Evolutionary conservation across 2,113 vertebrate genomes (phyloP), one percentile per base, ranked within the genome.

Genomic region (Silurus glanis): DNA sequence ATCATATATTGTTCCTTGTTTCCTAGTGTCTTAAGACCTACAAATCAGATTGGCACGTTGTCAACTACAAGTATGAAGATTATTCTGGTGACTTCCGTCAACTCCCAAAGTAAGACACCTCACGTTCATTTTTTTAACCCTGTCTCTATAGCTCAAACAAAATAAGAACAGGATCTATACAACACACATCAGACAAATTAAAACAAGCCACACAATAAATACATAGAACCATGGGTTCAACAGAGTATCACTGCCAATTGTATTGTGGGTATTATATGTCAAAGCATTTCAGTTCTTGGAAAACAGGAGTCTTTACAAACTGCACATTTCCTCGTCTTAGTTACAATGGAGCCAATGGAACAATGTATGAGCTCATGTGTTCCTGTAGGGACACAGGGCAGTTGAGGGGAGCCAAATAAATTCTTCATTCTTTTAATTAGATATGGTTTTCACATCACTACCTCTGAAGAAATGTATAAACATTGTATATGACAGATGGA

Each of bases 11-110:
- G 37, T 91, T 91, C 90, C 66, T 78, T n/a, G 91, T 87, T 67
- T 83, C 66, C 89, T 91, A 99, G 98, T 99, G 98, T 93, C 99
- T 99, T 92, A 99, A 97, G 94, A 98, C 97, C 51, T 99, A 99
- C 90, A 98, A 97, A 90, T 98, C 97, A 4, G 97, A 99, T 93
- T 99, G 98, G 98, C 97, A 99, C 69, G 94, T 99, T 47, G 96
- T 99, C 92, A 97, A 96, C 89, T 99, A 98, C 91, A 98, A 97
- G 94, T 97, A 96, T 91, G 97, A 99, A 93, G 98, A 99, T 92
- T 99, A 98, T 91, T 98, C 98, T 23, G 96, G 95, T 91, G 98
- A 99, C 90, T 99, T 99, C 91, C 96, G 97, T 62, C 97, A 99
- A 90, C 96, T 99, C 94, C 97, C 97, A 80, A 97, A 94, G 98